These are phyloP conservation scores for Kryptopterus vitreolus DNA, from an alignment of 2,797 vertebrate species.

Conservation along the genomic window DNA sequence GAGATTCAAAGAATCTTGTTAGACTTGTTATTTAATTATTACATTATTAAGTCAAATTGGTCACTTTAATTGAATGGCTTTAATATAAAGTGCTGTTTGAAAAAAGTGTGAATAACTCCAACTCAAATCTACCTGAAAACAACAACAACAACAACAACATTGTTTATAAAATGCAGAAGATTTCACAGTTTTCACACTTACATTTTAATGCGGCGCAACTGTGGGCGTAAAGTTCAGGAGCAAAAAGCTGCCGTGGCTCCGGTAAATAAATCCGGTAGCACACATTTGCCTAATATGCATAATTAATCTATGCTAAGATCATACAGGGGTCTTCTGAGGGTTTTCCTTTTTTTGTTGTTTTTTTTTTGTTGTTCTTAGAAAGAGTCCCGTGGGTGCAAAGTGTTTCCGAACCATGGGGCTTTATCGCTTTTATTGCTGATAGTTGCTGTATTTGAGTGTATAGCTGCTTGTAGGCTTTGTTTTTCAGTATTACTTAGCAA, in stretches of 20 bases:
- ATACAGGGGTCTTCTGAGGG: not conserved
- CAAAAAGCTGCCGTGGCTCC: constrained; percentile 26
- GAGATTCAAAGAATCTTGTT: not conserved
- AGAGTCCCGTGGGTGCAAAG: not conserved
- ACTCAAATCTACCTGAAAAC: not conserved
- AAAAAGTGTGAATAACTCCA: not conserved
- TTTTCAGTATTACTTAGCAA: not conserved
- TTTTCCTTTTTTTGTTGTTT: not conserved
- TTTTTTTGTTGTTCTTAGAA: constrained; percentile 1
- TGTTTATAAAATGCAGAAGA: not conserved
- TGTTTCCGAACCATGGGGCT: not conserved
- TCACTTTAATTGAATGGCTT: not conserved
- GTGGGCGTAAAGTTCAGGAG: constrained; percentile 21
- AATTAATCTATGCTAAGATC: constrained; percentile 27
- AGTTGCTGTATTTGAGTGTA: not conserved
- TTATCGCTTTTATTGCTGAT: constrained; percentile 14
- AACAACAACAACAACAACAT: not conserved
- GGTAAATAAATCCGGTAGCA: constrained; percentile 18
- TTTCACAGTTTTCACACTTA: not conserved
- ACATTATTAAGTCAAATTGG: not conserved
- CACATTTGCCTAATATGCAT: constrained; percentile 20
- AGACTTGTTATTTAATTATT: constrained; percentile 12
- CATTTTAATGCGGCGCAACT: constrained; percentile 9
- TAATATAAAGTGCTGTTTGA: not conserved
- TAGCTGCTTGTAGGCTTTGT: not conserved